Evolutionary conservation across 1,140 invertebrate genomes (phyloP), one percentile per base, ranked within the genome.

Genomic region (Lineus longissimus): DNA sequence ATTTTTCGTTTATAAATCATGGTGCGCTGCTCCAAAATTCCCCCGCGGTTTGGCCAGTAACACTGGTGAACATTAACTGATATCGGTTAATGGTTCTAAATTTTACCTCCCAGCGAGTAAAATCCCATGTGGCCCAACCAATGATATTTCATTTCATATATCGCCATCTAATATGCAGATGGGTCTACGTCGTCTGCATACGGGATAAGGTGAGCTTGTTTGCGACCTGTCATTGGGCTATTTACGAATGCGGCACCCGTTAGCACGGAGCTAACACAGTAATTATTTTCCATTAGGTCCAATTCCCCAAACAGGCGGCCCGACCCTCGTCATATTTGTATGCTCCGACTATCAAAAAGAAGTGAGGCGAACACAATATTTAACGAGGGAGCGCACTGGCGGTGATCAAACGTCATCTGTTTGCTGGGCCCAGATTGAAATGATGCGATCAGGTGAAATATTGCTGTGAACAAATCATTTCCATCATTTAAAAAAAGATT

Each of bases 81-180:
- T 51, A 51, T 19, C 47, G 47, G 47, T 51, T 51, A 51, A 51
- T 51, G 47, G 47, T 23, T 27, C 19, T 23, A 27, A 51, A 51
- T 51, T 51, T 51, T 51, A 23, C 19, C 47, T 51, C 25, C 19
- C 47, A 51, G 47, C 47, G 25, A 51, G 4, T 51, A 4, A 4
- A 6, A n/a, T 19, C 25, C 47, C 47, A 6, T 4, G 47, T 51
- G 47, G 47, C 47, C n/a, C 6, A 19, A 23, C n/a, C 47, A 51
- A 51, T 51, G 47, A 51, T 51, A 51, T 51, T 51, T 51, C 47
- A 51, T 51, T 51, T 51, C 47, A 51, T 51, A 51, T 27, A 51
- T 27, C 25, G 47, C n/a, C 19, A 19, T 51, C 47, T 27, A 23
- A 19, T 51, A 27, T 27, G 47, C 25, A 51, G 47, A 51, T 51